These are phyloP conservation scores for Dioctria rufipes DNA, from an alignment of 2,888 invertebrate species.

Conservation along the genomic window DNA sequence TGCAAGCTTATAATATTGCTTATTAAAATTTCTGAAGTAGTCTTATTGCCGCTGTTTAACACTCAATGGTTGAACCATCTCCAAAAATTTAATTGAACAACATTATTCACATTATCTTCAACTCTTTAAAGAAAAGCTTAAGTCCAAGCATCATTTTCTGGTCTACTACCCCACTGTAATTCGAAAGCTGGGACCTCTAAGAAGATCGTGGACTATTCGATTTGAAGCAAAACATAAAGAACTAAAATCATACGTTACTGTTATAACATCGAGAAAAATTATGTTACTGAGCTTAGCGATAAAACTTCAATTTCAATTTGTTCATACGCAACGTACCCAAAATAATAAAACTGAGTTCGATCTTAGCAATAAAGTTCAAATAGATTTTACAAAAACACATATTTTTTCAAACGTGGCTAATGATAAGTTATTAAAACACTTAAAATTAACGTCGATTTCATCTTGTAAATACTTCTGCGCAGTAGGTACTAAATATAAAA, in stretches of 20 bases:
- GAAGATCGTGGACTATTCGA: constrained; percentile 55
- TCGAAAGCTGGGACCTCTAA: constrained; percentile 56
- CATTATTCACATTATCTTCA: constrained; percentile 54
- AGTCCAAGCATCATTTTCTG: constrained; percentile 56
- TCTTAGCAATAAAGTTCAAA: not conserved
- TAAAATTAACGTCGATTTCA: not conserved
- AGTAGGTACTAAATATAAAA: not conserved
- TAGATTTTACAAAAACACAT: not conserved
- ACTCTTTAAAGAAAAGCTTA: constrained; percentile 51
- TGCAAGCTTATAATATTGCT: constrained; percentile 47
- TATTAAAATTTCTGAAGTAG: constrained; percentile 43
- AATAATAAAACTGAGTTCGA: not conserved
- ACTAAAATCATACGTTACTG: constrained; percentile 51
- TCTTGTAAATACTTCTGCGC: not conserved
- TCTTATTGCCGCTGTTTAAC: constrained; percentile 50
- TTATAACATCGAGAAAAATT: constrained; percentile 57
- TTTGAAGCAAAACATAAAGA: constrained; percentile 57
- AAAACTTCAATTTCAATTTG: constrained; percentile 48
- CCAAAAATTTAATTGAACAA: constrained; percentile 35
- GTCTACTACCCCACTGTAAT: constrained; percentile 55
- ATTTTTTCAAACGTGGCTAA: not conserved
- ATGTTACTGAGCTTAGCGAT: constrained; percentile 54
- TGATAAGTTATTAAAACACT: not conserved
- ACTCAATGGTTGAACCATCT: constrained; percentile 38
- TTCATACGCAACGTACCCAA: not conserved